These are phyloP conservation scores for Laticauda laticaudata DNA, from an alignment of 2,113 vertebrate genomes.

Conservation along the genomic window DNA sequence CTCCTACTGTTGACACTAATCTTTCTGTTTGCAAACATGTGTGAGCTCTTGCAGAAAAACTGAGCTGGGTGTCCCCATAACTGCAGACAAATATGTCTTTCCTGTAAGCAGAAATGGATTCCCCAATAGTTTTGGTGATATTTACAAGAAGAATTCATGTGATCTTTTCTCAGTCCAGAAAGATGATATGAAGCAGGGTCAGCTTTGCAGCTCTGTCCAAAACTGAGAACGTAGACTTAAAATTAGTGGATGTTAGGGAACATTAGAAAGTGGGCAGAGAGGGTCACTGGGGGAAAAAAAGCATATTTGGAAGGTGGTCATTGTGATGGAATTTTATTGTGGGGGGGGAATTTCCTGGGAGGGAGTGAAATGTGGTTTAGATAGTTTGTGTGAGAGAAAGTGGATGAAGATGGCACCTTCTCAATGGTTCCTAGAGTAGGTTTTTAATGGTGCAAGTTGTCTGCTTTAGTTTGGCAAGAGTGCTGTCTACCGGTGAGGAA, in stretches of 20 bases:
- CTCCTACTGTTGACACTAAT: not conserved
- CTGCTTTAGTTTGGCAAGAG: too few relatives aligned
- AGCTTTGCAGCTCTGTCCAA: not conserved
- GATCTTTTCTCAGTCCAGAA: not conserved
- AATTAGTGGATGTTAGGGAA: not conserved
- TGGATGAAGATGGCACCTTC: too few relatives aligned
- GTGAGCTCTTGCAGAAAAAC: not conserved
- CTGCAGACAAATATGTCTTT: not conserved
- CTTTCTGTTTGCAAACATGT: not conserved
- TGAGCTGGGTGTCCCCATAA: not conserved
- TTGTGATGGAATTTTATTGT: too few relatives aligned
- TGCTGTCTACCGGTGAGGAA: too few relatives aligned
- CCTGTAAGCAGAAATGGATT: not conserved
- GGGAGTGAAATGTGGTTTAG: too few relatives aligned
- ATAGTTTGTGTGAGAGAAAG: too few relatives aligned
- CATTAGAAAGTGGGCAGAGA: not conserved
- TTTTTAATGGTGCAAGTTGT: too few relatives aligned
- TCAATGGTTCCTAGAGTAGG: too few relatives aligned
- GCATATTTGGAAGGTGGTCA: not conserved
- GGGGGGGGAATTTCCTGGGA: too few relatives aligned
- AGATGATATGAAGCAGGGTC: not conserved
- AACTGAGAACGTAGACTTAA: not conserved
- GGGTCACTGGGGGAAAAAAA: not conserved
- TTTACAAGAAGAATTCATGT: not conserved
- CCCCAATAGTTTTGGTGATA: not conserved